A percentile compares a stretch with the other conserved stretches of the same genome.
phyloP scores from a whole-genome alignment of 2,888 invertebrate species.

The Tenthredo scrophulariae region DNA sequence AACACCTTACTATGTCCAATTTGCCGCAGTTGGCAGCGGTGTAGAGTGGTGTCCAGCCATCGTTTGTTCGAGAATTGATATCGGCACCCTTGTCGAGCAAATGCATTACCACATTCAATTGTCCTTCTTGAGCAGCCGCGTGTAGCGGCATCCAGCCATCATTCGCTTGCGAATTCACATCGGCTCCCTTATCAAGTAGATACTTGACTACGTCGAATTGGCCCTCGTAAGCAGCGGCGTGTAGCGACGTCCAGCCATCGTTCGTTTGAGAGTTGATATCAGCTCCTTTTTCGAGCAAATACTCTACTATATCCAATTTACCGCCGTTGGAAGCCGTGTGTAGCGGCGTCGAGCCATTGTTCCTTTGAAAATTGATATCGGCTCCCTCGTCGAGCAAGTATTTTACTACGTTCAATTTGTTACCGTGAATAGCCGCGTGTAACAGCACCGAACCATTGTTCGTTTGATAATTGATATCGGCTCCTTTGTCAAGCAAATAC shows the following conservation, averaged over 20 bases:
- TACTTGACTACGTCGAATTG: neutral
- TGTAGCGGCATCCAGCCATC: neutral
- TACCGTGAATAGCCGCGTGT: neutral
- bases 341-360: neutral
- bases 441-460: neutral
- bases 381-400: neutral
- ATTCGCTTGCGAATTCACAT: neutral
- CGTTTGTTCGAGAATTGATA: slow-evolving; percentile 85
- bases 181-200: neutral
- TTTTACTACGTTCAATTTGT: neutral
- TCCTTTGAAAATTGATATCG: neutral
- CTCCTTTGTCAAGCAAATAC: slow-evolving; percentile 86
- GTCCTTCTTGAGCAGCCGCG: neutral
- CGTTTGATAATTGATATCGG: slow-evolving; percentile 76
- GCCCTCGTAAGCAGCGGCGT: neutral
- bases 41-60: slow-evolving; percentile 87
- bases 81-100: neutral
- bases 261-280: slow-evolving; percentile 84
- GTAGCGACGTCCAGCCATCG: neutral
- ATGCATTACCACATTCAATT: neutral
- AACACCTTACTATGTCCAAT: slow-evolving; percentile 79
- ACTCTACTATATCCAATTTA: neutral
- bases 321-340: neutral
- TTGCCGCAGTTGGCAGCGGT: slow-evolving; percentile 86
- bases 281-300: neutral